Evolutionary conservation across 2,797 vertebrate species (phyloP).

Genomic region (Amphiprion clarkii): DNA sequence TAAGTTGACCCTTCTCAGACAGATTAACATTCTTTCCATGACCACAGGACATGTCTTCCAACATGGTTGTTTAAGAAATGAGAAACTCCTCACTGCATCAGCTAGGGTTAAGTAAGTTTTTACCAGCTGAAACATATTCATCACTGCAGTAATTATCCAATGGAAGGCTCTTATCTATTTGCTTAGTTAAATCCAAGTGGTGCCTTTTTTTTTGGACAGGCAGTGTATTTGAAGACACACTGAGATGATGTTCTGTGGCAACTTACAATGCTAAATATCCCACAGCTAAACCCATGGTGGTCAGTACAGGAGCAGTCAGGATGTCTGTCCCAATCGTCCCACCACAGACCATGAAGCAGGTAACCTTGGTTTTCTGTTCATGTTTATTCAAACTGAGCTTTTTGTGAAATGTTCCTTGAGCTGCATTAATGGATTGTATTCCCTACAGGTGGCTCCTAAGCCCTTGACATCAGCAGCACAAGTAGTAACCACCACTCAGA

Average conservation of each 20-base stretch:
- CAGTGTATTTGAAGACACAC: no score
- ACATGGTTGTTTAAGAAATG: no score
- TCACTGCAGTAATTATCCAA: no score
- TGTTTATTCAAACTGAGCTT: not conserved
- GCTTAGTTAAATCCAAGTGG: no score
- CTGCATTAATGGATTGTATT: not conserved
- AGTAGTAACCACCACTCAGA: slow-evolving; percentile 91
- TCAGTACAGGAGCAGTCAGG: slow-evolving; percentile 90
- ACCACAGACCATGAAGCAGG: slow-evolving; percentile 95
- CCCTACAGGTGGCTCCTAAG: slow-evolving; percentile 91
- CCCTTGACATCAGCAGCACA: slow-evolving; percentile 90
- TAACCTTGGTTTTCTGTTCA: slow-evolving; percentile 57
- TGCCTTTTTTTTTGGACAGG: no score
- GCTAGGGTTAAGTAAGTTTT: no score
- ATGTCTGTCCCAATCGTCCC: slow-evolving; percentile 97
- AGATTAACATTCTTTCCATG: no score
- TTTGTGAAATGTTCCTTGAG: not conserved
- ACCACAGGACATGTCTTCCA: no score
- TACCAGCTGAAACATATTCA: no score
- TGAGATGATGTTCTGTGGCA: not conserved
- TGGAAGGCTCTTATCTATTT: no score
- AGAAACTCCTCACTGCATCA: no score
- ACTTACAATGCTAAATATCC: slow-evolving; percentile 1
- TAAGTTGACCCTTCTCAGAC: no score
- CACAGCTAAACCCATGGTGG: slow-evolving; percentile 94